A percentile compares a stretch with the other conserved stretches of the same genome.
These are phyloP conservation scores for Sceliomorpha sp. DNA, from an alignment of 2,888 invertebrate genomes.

Conservation along the genomic window DNA sequence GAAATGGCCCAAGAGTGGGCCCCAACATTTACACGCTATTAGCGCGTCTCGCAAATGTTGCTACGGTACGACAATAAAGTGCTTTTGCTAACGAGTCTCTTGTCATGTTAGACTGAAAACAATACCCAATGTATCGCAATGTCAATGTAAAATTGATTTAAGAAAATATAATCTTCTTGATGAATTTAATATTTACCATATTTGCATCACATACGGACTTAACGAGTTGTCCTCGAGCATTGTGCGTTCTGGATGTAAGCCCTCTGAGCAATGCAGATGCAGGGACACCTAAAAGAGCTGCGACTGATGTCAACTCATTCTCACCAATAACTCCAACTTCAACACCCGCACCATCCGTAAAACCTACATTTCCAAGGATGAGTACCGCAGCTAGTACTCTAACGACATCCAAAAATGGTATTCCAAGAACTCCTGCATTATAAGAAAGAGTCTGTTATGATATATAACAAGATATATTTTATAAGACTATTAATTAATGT, in stretches of 20 bases:
- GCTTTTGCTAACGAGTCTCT: constrained; percentile 95
- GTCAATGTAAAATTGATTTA: constrained; percentile 2
- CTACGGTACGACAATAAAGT: constrained; percentile 95
- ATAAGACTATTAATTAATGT: too few species aligned
- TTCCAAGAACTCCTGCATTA: constrained; percentile 88
- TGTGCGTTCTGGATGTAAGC: constrained; percentile 90
- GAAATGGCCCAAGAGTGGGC: constrained; percentile 90
- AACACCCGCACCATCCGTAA: constrained; percentile 89
- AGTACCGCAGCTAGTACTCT: constrained; percentile 94
- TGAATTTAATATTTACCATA: constrained; percentile 81
- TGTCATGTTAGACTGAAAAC: constrained; percentile 88
- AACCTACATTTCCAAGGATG: constrained; percentile 94
- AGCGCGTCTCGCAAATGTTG: constrained; percentile 94
- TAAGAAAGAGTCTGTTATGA: too few species aligned
- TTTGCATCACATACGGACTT: constrained; percentile 92
- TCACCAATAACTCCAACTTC: constrained; percentile 91
- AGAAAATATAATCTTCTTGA: constrained; percentile 11
- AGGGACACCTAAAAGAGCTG: constrained; percentile 90
- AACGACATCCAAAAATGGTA: constrained; percentile 96
- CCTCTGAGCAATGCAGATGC: constrained; percentile 89
- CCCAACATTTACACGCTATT: constrained; percentile 94
- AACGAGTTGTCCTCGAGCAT: constrained; percentile 88
- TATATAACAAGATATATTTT: too few species aligned
- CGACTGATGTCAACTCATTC: constrained; percentile 91
- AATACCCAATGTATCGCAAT: constrained; percentile 3